Conservation (phyloP, 2,888 invertebrate species). For the Petrolisthes cinctipes region DNA sequence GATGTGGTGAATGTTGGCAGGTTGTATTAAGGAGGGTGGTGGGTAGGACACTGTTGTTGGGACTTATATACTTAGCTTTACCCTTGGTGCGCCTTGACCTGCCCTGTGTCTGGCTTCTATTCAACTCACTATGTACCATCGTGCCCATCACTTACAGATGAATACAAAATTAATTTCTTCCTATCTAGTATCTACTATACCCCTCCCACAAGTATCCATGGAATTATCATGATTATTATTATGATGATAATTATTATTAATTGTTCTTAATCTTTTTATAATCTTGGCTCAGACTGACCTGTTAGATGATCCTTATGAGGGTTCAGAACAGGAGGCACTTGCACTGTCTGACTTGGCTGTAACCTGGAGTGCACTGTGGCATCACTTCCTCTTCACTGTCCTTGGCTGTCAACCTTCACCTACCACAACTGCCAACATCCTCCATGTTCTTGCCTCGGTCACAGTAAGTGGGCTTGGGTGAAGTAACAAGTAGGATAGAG, state of each 20-base stretch:
- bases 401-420: constrained; percentile 82
- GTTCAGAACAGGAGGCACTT: constrained; percentile 66
- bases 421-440: constrained; percentile 87
- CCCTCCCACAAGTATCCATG: too few relatives aligned
- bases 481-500: too few relatives aligned
- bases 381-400: constrained; percentile 80
- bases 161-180: too few relatives aligned
- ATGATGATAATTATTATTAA: too few relatives aligned
- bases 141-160: constrained; percentile 72
- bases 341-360: constrained; percentile 68
- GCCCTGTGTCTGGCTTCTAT: constrained; percentile 86
- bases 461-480: constrained; percentile 75
- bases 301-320: constrained; percentile 67
- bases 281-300: constrained; percentile 19
- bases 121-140: constrained; percentile 76
- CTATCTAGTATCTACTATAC: too few relatives aligned
- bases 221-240: too few relatives aligned
- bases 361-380: constrained; percentile 76
- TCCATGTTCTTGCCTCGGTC: constrained; percentile 91
- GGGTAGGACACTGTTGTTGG: constrained; percentile 78
- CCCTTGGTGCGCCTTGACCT: constrained; percentile 88
- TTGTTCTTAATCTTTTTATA: too few relatives aligned
- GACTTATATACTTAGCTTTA: constrained; percentile 81
- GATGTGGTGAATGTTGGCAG: too few relatives aligned
- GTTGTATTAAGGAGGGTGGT: too few relatives aligned